A percentile compares a stretch with the other conserved stretches of the same genome.
These are phyloP conservation scores for Psittacula derbiana DNA, from an alignment of 2,797 vertebrate species.

Conservation along the genomic window DNA sequence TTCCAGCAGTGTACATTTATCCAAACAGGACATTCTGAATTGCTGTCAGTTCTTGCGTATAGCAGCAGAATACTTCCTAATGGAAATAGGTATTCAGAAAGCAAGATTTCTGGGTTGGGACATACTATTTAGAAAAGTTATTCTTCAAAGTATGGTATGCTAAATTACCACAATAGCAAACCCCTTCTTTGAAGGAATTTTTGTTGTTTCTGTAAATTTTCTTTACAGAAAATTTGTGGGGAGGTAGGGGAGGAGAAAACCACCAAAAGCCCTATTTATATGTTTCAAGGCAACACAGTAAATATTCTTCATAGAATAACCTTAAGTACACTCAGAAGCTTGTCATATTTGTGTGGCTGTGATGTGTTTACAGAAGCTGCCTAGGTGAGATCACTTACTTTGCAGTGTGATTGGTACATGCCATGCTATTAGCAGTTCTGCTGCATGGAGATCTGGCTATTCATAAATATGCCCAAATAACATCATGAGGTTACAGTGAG, in stretches of 20 bases:
- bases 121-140: background rate
- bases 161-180: background rate
- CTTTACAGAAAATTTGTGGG: background rate
- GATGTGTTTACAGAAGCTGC: constrained; percentile 39
- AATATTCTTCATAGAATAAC: background rate
- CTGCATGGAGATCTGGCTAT: background rate
- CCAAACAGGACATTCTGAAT: background rate
- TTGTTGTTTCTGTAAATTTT: background rate
- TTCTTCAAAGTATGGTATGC: background rate
- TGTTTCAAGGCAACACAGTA: background rate
- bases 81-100: background rate
- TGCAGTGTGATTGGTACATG: constrained; percentile 5
- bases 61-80: background rate
- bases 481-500: constrained; percentile 26
- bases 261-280: background rate
- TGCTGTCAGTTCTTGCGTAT: background rate
- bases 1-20: background rate
- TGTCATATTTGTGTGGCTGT: constrained; percentile 14
- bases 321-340: background rate
- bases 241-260: background rate
- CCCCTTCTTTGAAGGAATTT: background rate
- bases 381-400: constrained; percentile 48
- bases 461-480: constrained; percentile 34
- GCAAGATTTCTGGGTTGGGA: background rate
- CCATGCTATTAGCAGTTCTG: constrained; percentile 45